Evolutionary conservation across 1,140 invertebrate species (phyloP).

Genomic region (Drosophila obscura): DNA sequence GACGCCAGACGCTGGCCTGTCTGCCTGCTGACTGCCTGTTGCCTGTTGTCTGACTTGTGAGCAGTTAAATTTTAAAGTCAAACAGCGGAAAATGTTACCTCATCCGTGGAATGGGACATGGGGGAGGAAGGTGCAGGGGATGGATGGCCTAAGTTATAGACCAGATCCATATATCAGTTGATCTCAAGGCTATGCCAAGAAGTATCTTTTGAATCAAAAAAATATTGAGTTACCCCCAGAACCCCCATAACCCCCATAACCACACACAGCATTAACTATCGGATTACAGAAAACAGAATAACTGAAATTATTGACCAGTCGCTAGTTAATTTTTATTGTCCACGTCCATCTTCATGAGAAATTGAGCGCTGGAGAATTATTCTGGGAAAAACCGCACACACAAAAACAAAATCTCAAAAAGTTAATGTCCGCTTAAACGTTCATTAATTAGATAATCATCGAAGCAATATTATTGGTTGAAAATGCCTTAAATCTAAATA

Average conservation of each 20-base stretch:
- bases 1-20: conserved; percentile 50
- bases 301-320: conserved; percentile 48
- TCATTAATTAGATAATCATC: conserved; percentile 66
- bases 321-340: conserved; percentile 54
- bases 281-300: conserved; percentile 39
- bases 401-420: not conserved
- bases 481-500: conserved; percentile 44
- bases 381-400: conserved; percentile 19
- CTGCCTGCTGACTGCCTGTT: too few species aligned
- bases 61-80: conserved; percentile 68
- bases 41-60: conserved; percentile 22
- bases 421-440: conserved; percentile 55
- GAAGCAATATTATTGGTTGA: conserved; percentile 48
- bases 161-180: conserved; percentile 40
- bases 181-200: conserved; percentile 32
- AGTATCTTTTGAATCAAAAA: conserved; percentile 22
- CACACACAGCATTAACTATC: conserved; percentile 35
- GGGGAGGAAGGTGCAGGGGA: conserved; percentile 7
- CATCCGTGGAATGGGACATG: conserved; percentile 24
- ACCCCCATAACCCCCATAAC: conserved; percentile 24
- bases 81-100: conserved; percentile 67
- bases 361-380: conserved; percentile 24
- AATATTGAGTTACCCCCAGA: conserved; percentile 48
- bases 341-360: conserved; percentile 71
- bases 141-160: conserved; percentile 36